These are phyloP conservation scores for Eupithecia subfuscata DNA, from an alignment of 2,888 invertebrate species.

Conservation along the genomic window DNA sequence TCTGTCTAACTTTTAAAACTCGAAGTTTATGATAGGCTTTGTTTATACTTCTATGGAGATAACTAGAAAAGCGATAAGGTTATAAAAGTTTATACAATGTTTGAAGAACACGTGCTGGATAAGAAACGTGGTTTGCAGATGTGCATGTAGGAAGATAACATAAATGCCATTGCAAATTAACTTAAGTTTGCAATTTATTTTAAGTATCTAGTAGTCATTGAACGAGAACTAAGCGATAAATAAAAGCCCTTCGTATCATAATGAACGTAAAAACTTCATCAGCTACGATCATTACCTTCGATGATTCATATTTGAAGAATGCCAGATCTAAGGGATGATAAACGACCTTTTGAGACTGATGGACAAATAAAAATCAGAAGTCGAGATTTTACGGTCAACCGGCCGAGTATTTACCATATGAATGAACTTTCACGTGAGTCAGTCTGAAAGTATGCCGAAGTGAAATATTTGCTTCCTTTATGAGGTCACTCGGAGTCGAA, in stretches of 20 bases:
- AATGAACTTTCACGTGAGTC: slow-evolving; percentile 75
- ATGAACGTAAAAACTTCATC: slow-evolving; percentile 16
- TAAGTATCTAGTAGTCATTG: background rate
- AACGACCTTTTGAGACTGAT: slow-evolving; percentile 44
- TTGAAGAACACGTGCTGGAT: slow-evolving; percentile 58
- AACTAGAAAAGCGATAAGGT: slow-evolving; percentile 57
- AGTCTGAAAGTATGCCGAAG: slow-evolving; percentile 67
- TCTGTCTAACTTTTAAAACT: slow-evolving; percentile 59
- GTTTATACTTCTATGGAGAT: slow-evolving; percentile 74
- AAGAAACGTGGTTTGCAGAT: slow-evolving; percentile 58
- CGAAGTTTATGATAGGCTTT: slow-evolving; percentile 61
- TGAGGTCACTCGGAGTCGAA: slow-evolving; percentile 44
- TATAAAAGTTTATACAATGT: slow-evolving; percentile 58
- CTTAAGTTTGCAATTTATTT: background rate
- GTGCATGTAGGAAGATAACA: slow-evolving; percentile 32
- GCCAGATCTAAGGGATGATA: slow-evolving; percentile 37
- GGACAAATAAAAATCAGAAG: slow-evolving; percentile 41
- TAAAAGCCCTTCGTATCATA: slow-evolving; percentile 9
- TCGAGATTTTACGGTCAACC: slow-evolving; percentile 40
- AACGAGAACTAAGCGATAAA: slow-evolving; percentile 10
- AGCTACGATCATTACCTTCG: slow-evolving; percentile 20
- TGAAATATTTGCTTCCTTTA: slow-evolving; percentile 61
- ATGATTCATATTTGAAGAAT: slow-evolving; percentile 46
- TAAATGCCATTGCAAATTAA: slow-evolving; percentile 1
- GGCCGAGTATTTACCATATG: slow-evolving; percentile 43